phyloP scores from a whole-genome alignment of 2,113 vertebrate species.

The Ptilonorhynchus violaceus region DNA sequence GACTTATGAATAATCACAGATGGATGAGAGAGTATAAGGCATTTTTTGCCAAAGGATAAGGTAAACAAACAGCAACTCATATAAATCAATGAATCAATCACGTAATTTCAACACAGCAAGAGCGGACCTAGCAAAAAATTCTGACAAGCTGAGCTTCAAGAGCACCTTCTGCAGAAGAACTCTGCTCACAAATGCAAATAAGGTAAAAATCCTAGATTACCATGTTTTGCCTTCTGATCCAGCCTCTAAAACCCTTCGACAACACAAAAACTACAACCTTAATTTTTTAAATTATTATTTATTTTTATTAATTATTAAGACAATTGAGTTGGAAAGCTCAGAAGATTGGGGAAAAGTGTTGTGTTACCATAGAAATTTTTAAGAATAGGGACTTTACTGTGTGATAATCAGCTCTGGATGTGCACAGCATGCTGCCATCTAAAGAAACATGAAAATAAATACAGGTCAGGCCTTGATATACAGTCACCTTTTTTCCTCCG shows the following conservation, averaged over 20 bases:
- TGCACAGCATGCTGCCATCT: background rate
- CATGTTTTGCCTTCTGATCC: background rate
- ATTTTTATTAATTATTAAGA: background rate
- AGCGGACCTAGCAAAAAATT: background rate
- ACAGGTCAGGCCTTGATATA: background rate
- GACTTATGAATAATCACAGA: background rate
- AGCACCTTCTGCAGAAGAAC: background rate
- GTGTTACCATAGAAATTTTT: background rate
- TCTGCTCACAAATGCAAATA: background rate
- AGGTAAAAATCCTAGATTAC: background rate
- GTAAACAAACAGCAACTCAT: background rate
- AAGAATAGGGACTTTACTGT: background rate
- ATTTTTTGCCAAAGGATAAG: background rate
- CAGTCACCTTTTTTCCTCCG: background rate
- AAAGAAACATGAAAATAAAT: background rate
- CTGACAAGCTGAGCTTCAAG: background rate
- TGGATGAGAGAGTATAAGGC: background rate
- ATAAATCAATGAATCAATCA: slow-evolving; percentile 13
- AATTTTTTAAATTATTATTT: background rate
- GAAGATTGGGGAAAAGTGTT: background rate
- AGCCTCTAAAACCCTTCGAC: background rate
- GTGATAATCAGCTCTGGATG: background rate
- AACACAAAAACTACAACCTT: background rate
- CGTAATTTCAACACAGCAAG: background rate
- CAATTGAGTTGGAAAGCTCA: background rate